Percentiles rank a stretch among this genome's conserved stretches.
Evolutionary conservation across 1,140 invertebrate species (phyloP).

Genomic region (Pseudobourletiella spinata): DNA sequence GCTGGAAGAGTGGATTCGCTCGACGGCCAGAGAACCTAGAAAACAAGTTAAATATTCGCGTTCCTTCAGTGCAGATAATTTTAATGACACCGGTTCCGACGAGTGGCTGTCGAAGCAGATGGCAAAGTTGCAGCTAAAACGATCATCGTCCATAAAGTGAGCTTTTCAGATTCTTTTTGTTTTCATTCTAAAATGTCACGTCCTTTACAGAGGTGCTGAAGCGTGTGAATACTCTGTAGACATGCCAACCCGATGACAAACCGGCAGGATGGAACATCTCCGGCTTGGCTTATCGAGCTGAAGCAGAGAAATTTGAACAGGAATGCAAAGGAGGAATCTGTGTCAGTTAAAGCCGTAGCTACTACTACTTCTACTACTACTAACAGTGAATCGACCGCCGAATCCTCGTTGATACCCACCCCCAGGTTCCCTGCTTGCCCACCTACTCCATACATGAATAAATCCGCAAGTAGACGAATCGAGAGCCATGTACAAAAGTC

Average conservation of each 20-base stretch:
- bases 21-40: neutral
- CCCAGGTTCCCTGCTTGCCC: conserved; percentile 31
- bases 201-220: too few species aligned
- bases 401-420: neutral
- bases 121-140: conserved; percentile 30
- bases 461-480: conserved; percentile 9
- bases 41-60: neutral
- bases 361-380: neutral
- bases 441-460: conserved; percentile 34
- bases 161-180: neutral
- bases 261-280: neutral
- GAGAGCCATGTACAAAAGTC: conserved; percentile 43
- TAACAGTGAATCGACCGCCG: neutral
- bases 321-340: too few species aligned
- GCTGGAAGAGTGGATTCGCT: neutral
- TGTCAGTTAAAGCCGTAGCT: neutral
- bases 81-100: conserved; percentile 16
- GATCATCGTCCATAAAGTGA: conserved; percentile 6
- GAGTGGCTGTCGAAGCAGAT: conserved; percentile 34
- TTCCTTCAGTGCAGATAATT: neutral
- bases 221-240: too few species aligned
- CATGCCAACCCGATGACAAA: neutral
- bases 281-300: neutral
- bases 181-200: too few species aligned
- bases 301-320: neutral